Conservation (phyloP, 2,888 invertebrate species). For the Drosophila ochracea region DNA sequence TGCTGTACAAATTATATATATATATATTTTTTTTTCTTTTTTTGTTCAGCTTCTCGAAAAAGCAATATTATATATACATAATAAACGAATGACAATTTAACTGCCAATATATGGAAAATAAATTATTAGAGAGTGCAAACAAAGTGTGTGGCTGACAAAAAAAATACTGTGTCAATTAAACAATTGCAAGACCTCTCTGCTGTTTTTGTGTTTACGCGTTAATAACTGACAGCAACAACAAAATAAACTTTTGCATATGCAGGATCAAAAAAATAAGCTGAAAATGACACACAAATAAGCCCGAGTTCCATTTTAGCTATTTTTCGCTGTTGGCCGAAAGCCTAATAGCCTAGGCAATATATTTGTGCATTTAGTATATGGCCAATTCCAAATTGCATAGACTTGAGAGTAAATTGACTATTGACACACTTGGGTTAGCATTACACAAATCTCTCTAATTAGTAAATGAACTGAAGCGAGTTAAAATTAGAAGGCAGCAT, state of each 20-base stretch:
- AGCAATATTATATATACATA: not conserved
- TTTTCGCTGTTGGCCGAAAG: conserved; percentile 38
- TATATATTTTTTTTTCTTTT: not conserved
- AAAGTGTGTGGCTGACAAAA: conserved; percentile 7
- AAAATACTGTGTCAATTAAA: conserved; percentile 42
- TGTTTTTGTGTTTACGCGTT: conserved; percentile 49
- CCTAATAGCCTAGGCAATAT: conserved; percentile 26
- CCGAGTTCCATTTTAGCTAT: conserved; percentile 40
- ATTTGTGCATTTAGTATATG: conserved; percentile 1
- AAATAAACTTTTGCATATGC: conserved; percentile 17
- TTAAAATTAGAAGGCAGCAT: not conserved
- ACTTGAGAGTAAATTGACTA: conserved; percentile 25
- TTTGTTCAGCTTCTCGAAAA: not conserved
- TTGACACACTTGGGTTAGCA: conserved; percentile 6
- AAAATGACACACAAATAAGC: conserved; percentile 56
- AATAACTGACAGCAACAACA: conserved; percentile 53
- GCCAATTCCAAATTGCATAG: conserved; percentile 4
- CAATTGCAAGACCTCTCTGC: conserved; percentile 33
- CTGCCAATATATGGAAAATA: conserved; percentile 35
- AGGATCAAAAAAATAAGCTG: conserved; percentile 40
- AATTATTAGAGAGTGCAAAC: conserved; percentile 38
- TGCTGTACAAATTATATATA: not conserved
- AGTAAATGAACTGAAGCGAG: not conserved
- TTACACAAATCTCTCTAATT: conserved; percentile 11
- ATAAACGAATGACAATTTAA: conserved; percentile 43